Conservation (phyloP, 2,888 invertebrate species). For the Drosophila fulvimacula region DNA sequence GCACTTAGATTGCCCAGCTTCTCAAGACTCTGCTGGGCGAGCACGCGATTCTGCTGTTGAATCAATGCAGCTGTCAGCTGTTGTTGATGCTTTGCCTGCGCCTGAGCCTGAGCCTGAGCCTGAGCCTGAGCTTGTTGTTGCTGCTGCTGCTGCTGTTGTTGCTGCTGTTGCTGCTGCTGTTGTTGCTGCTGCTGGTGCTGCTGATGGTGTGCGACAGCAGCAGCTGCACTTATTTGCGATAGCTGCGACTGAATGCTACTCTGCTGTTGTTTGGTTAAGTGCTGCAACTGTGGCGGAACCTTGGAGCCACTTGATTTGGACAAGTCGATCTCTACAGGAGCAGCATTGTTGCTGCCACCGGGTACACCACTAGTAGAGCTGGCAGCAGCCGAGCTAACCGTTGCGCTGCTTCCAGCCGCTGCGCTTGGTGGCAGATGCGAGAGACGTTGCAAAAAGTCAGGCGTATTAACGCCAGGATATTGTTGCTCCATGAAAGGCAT, state of each 20-base stretch:
- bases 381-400: slow-evolving; percentile 52
- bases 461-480: slow-evolving; percentile 85
- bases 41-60: slow-evolving; percentile 88
- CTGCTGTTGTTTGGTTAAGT: slow-evolving; percentile 83
- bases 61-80: slow-evolving; percentile 87
- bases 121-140: slow-evolving; percentile 29
- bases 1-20: slow-evolving; percentile 86
- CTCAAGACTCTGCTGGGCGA: slow-evolving; percentile 88
- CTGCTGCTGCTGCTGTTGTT: slow-evolving; percentile 70
- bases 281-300: slow-evolving; percentile 80
- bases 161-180: slow-evolving; percentile 60
- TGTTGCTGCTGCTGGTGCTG: slow-evolving; percentile 74
- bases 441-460: slow-evolving; percentile 90
- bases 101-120: slow-evolving; percentile 73
- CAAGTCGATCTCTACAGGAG: slow-evolving; percentile 81
- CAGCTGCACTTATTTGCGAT: slow-evolving; percentile 80
- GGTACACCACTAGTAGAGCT: slow-evolving; percentile 59
- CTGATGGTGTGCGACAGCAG: slow-evolving; percentile 81
- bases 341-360: slow-evolving; percentile 46
- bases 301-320: slow-evolving; percentile 76
- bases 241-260: slow-evolving; percentile 82
- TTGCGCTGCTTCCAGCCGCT: slow-evolving; percentile 44
- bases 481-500: slow-evolving; percentile 84
- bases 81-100: slow-evolving; percentile 87
- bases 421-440: slow-evolving; percentile 80